Percentiles rank a stretch among this genome's conserved stretches.
These are phyloP conservation scores for Poecile montanus DNA, from an alignment of 2,797 vertebrate genomes.

Conservation along the genomic window DNA sequence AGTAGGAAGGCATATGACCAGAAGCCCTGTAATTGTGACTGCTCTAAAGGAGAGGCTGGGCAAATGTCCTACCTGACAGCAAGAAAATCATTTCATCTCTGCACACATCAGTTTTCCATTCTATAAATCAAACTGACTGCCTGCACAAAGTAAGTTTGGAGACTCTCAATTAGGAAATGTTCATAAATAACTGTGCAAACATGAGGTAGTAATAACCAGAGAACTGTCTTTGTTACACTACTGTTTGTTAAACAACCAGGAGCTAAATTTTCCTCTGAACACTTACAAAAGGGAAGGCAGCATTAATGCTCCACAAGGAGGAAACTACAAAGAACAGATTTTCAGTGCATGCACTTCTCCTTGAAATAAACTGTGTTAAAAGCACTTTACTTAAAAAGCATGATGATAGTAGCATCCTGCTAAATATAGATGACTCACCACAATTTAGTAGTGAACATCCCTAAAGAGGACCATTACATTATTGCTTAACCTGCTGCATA, in stretches of 20 bases:
- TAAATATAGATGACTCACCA: constrained; percentile 72
- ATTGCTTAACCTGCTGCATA: constrained; percentile 62
- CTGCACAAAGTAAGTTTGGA: constrained; percentile 2
- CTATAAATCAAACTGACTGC: constrained; percentile 15
- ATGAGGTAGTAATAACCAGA: constrained; percentile 13
- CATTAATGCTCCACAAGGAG: constrained; percentile 50
- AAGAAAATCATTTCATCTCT: neutral
- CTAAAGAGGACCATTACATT: constrained; percentile 53
- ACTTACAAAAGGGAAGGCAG: constrained; percentile 58
- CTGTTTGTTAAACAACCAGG: constrained; percentile 51
- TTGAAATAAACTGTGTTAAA: constrained; percentile 69
- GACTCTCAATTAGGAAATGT: constrained; percentile 5
- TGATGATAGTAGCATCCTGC: constrained; percentile 64
- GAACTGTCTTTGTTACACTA: constrained; percentile 22
- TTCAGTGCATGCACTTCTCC: constrained; percentile 61
- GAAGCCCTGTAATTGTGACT: neutral
- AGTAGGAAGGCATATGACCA: neutral
- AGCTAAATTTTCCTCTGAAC: constrained; percentile 54
- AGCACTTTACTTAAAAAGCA: constrained; percentile 71
- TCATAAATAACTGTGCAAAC: constrained; percentile 35
- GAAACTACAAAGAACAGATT: constrained; percentile 61
- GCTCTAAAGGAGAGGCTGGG: neutral
- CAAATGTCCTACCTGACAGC: neutral
- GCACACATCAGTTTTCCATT: neutral
- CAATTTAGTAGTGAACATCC: constrained; percentile 64